Percentiles rank a stretch among this genome's conserved stretches.
Conservation (phyloP, 2,797 vertebrate genomes). For the Notamacropus eugenii region DNA sequence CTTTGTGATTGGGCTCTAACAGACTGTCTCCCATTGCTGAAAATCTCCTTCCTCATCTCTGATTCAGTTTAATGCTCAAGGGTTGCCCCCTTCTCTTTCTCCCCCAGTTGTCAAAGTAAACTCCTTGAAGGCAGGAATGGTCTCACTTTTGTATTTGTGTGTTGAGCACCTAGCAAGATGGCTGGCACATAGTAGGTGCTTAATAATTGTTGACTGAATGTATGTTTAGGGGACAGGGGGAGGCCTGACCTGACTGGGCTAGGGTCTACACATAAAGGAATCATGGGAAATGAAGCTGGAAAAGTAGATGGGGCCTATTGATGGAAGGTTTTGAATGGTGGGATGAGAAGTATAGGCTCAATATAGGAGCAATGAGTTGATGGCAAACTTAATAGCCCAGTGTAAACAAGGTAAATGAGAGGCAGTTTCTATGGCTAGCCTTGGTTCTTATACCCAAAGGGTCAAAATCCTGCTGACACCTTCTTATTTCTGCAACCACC, state of each 20-base stretch:
- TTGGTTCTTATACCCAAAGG: not conserved
- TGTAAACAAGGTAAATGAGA: not conserved
- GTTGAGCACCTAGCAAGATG: fast-evolving
- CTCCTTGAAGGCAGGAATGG: not conserved
- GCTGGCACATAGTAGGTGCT: not conserved
- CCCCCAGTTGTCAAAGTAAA: not conserved
- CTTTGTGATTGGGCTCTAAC: not conserved
- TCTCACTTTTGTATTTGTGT: not conserved
- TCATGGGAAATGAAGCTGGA: not conserved
- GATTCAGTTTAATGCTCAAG: not conserved
- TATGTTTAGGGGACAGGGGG: not conserved
- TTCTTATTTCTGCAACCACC: not conserved
- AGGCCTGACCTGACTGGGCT: not conserved
- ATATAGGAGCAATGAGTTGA: not conserved
- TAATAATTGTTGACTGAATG: not conserved
- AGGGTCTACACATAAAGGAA: not conserved
- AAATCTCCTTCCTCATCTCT: not conserved
- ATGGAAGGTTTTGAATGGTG: not conserved
- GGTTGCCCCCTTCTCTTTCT: not conserved
- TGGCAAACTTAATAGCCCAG: not conserved
- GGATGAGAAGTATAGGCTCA: not conserved
- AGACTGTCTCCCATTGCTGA: not conserved
- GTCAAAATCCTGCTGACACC: not conserved
- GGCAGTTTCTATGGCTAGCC: not conserved
- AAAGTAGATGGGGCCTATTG: not conserved